Percentiles rank a stretch among this genome's conserved stretches.
Conservation (phyloP, 2,797 vertebrate genomes). For the Emys orbicularis region DNA sequence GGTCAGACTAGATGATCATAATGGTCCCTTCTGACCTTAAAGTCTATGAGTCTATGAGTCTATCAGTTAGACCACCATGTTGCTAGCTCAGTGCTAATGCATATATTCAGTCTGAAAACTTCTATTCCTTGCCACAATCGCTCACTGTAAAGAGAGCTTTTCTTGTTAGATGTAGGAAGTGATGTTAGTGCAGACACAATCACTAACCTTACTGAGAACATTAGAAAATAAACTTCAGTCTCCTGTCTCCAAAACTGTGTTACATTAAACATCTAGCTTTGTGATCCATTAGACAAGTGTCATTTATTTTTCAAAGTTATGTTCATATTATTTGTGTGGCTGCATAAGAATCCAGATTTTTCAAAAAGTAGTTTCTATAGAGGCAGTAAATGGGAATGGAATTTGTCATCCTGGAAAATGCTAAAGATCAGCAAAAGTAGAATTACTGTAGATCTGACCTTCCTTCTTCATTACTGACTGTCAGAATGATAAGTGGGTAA, state of each 20-base stretch:
- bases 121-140: background rate
- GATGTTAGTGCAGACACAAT: conserved; percentile 19
- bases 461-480: conserved; percentile 20
- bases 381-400: conserved; percentile 7
- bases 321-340: conserved; percentile 21
- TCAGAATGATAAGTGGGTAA: background rate
- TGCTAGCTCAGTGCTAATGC: background rate
- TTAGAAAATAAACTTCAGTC: conserved; percentile 45
- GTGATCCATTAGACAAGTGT: conserved; percentile 21
- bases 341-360: conserved; percentile 36
- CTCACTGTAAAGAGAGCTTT: conserved; percentile 4
- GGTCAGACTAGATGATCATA: too few species aligned
- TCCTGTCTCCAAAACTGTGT: conserved; percentile 35
- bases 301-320: conserved; percentile 66
- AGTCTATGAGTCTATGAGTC: too few species aligned
- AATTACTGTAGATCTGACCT: conserved; percentile 39
- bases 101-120: conserved; percentile 9
- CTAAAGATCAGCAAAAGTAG: conserved; percentile 52
- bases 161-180: conserved; percentile 10
- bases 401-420: conserved; percentile 68
- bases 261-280: conserved; percentile 31
- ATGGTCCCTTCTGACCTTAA: too few species aligned
- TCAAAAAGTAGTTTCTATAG: conserved; percentile 22
- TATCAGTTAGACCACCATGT: background rate
- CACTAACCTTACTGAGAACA: conserved; percentile 20